Evolutionary conservation across 2,888 invertebrate genomes (phyloP).

Genomic region (Lochmaea crataegi): DNA sequence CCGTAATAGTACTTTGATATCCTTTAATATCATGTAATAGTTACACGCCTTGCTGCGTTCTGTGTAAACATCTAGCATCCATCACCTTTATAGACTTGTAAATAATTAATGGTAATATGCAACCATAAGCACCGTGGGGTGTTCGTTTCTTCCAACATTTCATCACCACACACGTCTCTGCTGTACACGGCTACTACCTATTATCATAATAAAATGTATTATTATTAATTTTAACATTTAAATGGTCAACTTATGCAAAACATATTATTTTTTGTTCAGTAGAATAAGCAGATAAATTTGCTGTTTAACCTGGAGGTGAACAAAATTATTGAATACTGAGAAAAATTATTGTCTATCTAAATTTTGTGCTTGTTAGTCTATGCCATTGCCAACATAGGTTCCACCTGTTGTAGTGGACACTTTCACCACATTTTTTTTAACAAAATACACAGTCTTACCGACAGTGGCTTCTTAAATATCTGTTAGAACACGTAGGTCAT

Average conservation of each 20-base stretch:
- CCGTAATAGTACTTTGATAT: background rate
- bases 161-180: conserved; percentile 16
- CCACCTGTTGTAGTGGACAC: too few relatives aligned
- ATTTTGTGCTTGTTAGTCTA: too few relatives aligned
- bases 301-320: background rate
- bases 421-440: too few relatives aligned
- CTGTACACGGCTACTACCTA: conserved; percentile 7
- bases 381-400: too few relatives aligned
- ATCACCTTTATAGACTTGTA: conserved; percentile 1
- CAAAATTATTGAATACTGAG: background rate
- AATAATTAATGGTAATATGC: conserved; percentile 21
- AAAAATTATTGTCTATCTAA: background rate
- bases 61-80: conserved; percentile 1
- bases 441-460: too few relatives aligned
- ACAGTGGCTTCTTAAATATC: too few relatives aligned
- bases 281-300: background rate
- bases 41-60: background rate
- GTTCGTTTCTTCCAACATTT: conserved; percentile 7
- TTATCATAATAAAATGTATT: background rate
- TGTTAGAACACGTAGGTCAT: too few relatives aligned
- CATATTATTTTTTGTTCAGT: background rate
- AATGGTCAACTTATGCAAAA: background rate
- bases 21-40: conserved; percentile 13
- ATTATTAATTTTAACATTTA: background rate
- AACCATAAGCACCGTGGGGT: conserved; percentile 26